phyloP scores from a whole-genome alignment of 2,797 vertebrate species.

The Sebastes taczanowskii region DNA sequence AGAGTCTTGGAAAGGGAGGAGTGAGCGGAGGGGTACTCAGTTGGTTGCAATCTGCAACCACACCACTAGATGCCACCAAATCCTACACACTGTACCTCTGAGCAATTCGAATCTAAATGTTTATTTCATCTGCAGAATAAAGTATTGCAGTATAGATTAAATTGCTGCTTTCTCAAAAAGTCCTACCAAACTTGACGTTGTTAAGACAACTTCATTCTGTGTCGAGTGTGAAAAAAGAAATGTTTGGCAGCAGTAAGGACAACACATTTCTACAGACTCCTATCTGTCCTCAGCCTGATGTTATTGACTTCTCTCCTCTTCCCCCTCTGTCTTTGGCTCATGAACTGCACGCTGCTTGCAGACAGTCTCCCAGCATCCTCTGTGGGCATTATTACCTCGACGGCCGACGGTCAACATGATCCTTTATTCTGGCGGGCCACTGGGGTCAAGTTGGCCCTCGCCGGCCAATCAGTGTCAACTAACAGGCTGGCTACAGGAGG shows the following conservation, averaged over 20 bases:
- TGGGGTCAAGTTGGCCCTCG: conserved; percentile 52
- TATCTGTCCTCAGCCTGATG: conserved; percentile 22
- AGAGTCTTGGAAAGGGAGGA: too few relatives aligned
- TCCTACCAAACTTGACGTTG: neutral
- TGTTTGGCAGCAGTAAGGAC: neutral
- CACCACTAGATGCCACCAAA: too few relatives aligned
- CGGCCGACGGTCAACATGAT: conserved; percentile 66
- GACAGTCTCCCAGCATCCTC: conserved; percentile 66
- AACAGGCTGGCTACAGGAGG: conserved; percentile 40
- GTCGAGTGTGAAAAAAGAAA: neutral
- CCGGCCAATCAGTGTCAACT: conserved; percentile 77
- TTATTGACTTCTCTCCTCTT: conserved; percentile 11
- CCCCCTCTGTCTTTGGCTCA: conserved; percentile 18
- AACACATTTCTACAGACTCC: conserved; percentile 4
- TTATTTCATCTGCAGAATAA: neutral
- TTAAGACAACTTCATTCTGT: neutral
- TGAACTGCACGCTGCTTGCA: conserved; percentile 33
- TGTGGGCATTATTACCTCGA: conserved; percentile 76
- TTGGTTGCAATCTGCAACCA: too few relatives aligned
- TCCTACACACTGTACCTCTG: too few relatives aligned
- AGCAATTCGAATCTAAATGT: neutral
- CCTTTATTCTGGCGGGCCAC: conserved; percentile 66
- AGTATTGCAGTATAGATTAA: neutral
- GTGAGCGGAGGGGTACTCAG: too few relatives aligned
- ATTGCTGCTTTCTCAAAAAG: neutral